Evolutionary conservation across 2,888 invertebrate species (phyloP), one percentile per base, ranked within the genome.

Genomic region (Candidula unifasciata): DNA sequence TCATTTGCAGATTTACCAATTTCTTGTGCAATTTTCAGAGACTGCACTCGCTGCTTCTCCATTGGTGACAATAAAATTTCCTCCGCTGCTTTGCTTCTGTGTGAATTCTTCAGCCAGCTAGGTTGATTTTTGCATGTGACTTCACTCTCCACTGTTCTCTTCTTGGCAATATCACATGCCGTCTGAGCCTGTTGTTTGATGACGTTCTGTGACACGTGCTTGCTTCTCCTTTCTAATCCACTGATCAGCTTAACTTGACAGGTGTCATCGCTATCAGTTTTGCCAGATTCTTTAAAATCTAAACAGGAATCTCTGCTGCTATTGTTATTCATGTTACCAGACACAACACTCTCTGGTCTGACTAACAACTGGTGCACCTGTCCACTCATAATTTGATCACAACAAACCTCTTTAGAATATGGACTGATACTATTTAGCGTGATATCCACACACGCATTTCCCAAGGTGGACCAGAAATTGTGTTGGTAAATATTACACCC

Each of bases 251-350:
- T 64, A 13, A 44, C 13, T 27, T 57, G 78, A 60, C n/a, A 8
- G 2, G 8, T 68, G 5, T 79, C 79, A n/a, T 64, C 44, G 16
- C 18, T 16, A 16, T 37, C 66, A 24, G 8, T 1, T 18, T 52
- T 68, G 21, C 37, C 2, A 27, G 44, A 27, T 13, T 68, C 79
- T 27, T 27, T 27, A 3, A 66, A 44, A 60, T 78, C 77, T 24
- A 8, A 18, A 16, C 30, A 24, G 13, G 60, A 35, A 10, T 68
- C 33, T 33, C 37, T 57, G 52, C 80, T 81, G 60, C 81, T 81
- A n/a, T 81, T 81, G 73, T 81, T 81, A 44, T 81, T 81, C 21
- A 18, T 27, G 37, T 81, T 81, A 2, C 37, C 44, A 18, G 18
- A 69, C 21, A n/a, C 73, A 35, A 52, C 37, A 60, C 27, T 24